Percentiles rank a stretch among this genome's conserved stretches.
Evolutionary conservation across 2,113 vertebrate species (phyloP).

Genomic region (Ranitomeya imitator): DNA sequence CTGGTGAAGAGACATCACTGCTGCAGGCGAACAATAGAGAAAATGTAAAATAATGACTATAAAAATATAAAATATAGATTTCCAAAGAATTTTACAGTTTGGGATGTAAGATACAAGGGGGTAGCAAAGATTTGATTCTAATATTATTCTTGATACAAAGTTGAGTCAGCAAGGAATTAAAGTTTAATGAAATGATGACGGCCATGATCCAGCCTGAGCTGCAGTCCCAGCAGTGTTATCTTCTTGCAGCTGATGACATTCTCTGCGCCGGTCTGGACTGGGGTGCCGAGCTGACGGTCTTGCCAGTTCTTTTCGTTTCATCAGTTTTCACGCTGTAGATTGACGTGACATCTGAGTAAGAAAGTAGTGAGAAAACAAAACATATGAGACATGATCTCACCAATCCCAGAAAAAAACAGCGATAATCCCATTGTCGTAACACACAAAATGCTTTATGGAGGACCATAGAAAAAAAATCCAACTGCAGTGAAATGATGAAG

Average conservation of each 20-base stretch:
- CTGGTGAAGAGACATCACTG: too few relatives aligned
- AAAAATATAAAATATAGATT: not conserved
- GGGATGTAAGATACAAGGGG: not conserved
- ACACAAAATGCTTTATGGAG: too few relatives aligned
- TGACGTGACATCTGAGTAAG: conserved; percentile 53
- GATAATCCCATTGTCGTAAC: not conserved
- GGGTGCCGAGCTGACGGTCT: conserved; percentile 47
- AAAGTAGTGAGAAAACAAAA: conserved; percentile 9
- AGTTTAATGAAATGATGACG: not conserved
- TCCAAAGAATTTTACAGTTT: not conserved
- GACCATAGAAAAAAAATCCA: too few relatives aligned
- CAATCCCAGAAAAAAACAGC: not conserved
- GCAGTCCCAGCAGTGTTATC: not conserved
- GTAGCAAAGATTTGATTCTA: not conserved
- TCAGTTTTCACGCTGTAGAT: conserved; percentile 40
- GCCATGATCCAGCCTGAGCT: not conserved
- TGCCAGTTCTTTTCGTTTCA: conserved; percentile 22
- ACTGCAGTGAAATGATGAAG: too few relatives aligned
- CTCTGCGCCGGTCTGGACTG: conserved; percentile 51
- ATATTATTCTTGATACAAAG: not conserved
- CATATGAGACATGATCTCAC: not conserved
- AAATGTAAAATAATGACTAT: too few relatives aligned
- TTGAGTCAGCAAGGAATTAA: not conserved
- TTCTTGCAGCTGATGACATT: conserved; percentile 48
- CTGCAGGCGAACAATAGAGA: too few relatives aligned